Evolutionary conservation across 2,113 vertebrate species (phyloP).

Genomic region (Boleophthalmus pectinirostris): DNA sequence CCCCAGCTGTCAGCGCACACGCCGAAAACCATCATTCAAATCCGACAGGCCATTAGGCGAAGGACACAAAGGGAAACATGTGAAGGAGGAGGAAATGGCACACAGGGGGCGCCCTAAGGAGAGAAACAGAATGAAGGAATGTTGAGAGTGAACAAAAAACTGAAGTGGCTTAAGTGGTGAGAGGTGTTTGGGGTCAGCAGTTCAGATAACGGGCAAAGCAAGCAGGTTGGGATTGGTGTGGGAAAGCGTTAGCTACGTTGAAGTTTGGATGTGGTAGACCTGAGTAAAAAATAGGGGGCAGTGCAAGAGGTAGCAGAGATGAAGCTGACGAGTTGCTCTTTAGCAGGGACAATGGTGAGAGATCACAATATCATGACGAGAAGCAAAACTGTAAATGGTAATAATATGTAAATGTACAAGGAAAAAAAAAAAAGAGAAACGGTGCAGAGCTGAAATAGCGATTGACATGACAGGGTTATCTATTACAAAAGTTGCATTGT

Average conservation of each 20-base stretch:
- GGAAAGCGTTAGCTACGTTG: not conserved
- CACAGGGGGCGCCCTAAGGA: not conserved
- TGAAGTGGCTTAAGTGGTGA: not conserved
- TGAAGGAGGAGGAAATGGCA: constrained; percentile 5
- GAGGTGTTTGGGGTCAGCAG: not conserved
- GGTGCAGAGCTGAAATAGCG: too few species aligned
- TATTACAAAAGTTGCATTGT: too few species aligned
- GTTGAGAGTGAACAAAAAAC: not conserved
- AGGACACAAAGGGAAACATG: constrained; percentile 52
- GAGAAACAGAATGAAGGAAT: not conserved
- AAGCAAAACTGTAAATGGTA: too few species aligned
- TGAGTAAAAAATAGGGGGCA: too few species aligned
- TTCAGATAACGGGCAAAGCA: too few species aligned
- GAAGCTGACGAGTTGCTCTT: too few species aligned
- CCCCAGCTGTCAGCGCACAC: constrained; percentile 52
- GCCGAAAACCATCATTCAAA: constrained; percentile 61
- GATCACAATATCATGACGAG: too few species aligned
- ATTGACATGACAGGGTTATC: too few species aligned
- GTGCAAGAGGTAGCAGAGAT: too few species aligned
- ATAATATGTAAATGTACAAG: too few species aligned
- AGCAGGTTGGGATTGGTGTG: not conserved
- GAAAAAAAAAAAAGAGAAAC: too few species aligned
- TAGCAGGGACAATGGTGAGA: too few species aligned
- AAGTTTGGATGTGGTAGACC: not conserved
- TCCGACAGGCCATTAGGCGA: constrained; percentile 58